Evolutionary conservation across 2,113 vertebrate genomes (phyloP).

Genomic region (Poeciliopsis retropinna): DNA sequence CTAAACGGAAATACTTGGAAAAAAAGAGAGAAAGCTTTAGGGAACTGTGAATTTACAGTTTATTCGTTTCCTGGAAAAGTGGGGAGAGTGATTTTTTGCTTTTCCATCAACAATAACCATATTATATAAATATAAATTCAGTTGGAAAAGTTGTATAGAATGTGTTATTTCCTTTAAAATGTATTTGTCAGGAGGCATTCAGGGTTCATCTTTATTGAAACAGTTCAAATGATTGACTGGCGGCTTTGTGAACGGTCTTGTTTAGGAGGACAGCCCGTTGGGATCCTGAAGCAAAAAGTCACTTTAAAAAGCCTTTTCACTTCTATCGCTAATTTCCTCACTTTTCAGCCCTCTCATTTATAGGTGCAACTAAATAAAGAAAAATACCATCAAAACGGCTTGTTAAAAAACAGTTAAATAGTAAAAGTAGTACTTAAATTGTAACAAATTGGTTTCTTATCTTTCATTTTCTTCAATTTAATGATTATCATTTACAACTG

Average conservation of each 20-base stretch:
- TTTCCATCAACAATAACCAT: conserved; percentile 39
- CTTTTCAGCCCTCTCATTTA: conserved; percentile 35
- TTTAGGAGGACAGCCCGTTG: conserved; percentile 25
- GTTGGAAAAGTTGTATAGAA: conserved; percentile 9
- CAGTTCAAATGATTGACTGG: conserved; percentile 28
- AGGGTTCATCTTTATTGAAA: conserved; percentile 15
- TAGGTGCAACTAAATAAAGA: conserved; percentile 20
- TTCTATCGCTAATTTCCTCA: conserved; percentile 25
- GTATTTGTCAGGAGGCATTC: conserved; percentile 4
- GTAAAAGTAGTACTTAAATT: too few relatives aligned
- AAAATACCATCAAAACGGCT: not conserved
- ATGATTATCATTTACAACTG: not conserved
- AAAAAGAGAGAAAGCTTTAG: not conserved
- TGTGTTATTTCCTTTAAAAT: conserved; percentile 14
- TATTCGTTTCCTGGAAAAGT: conserved; percentile 21
- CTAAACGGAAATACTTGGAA: conserved; percentile 8
- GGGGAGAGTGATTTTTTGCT: conserved; percentile 15
- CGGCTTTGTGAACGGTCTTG: conserved; percentile 13
- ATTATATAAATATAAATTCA: conserved; percentile 60
- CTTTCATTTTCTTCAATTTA: not conserved
- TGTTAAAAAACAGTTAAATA: not conserved
- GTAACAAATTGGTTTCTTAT: too few relatives aligned
- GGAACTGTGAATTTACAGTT: conserved; percentile 6
- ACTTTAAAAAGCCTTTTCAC: conserved; percentile 33
- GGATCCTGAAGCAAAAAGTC: conserved; percentile 12